Evolutionary conservation across 1,140 invertebrate genomes (phyloP).

Genomic region (Dryas iulia): DNA sequence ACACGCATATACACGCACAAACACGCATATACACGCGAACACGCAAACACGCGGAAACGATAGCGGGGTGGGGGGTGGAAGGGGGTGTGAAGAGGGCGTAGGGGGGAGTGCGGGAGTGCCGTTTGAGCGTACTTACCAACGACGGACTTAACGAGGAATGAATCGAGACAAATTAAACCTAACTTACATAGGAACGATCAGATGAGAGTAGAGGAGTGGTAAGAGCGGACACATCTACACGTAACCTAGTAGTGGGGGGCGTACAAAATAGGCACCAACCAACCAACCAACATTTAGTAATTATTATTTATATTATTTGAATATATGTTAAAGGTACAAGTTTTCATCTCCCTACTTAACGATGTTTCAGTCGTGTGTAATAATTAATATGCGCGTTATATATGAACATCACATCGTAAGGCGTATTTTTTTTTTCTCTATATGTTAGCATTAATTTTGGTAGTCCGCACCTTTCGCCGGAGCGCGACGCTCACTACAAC

Average conservation of each 20-base stretch:
- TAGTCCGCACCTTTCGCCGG: slow-evolving; percentile 66
- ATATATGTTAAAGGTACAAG: slow-evolving; percentile 68
- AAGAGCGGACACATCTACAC: slow-evolving; percentile 51
- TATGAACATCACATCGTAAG: slow-evolving; percentile 77
- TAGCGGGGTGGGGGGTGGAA: not conserved
- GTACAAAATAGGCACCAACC: slow-evolving; percentile 58
- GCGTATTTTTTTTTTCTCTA: slow-evolving; percentile 62
- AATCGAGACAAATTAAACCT: slow-evolving; percentile 72
- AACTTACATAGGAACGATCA: slow-evolving; percentile 73
- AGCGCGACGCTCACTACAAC: slow-evolving; percentile 68
- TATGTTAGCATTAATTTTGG: slow-evolving; percentile 68
- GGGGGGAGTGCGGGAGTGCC: slow-evolving; percentile 10
- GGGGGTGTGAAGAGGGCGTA: not conserved
- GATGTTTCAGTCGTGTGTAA: slow-evolving; percentile 66
- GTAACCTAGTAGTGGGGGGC: slow-evolving; percentile 65
- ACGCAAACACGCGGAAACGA: not conserved
- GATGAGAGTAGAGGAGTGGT: slow-evolving; percentile 55
- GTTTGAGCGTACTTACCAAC: slow-evolving; percentile 23
- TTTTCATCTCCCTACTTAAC: slow-evolving; percentile 65
- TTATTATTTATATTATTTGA: slow-evolving; percentile 54
- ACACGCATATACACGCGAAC: slow-evolving; percentile 4
- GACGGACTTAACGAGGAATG: slow-evolving; percentile 57
- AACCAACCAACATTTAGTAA: slow-evolving; percentile 44
- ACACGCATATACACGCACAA: slow-evolving; percentile 1
- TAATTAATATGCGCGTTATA: slow-evolving; percentile 67